Evolutionary conservation across 2,113 vertebrate species (phyloP).

Genomic region (Murina feae): DNA sequence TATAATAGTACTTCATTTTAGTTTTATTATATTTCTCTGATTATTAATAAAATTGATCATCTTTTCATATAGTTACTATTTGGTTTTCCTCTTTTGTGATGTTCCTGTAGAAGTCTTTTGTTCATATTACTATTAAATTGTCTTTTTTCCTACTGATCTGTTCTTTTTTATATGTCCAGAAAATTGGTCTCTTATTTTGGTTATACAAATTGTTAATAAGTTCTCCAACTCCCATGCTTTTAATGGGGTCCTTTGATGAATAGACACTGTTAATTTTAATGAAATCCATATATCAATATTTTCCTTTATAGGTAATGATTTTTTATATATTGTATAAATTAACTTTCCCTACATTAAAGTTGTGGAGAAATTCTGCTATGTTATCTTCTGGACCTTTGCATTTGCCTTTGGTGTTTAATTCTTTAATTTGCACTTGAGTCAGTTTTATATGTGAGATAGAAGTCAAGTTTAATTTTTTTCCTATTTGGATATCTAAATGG

Average conservation of each 20-base stretch:
- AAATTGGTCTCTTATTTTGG: not conserved
- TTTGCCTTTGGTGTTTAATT: not conserved
- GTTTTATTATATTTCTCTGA: not conserved
- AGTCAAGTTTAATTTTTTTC: constrained; percentile 6
- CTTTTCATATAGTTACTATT: not conserved
- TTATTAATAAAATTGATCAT: not conserved
- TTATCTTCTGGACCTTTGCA: not conserved
- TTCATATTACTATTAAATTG: not conserved
- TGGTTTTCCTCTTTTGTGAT: not conserved
- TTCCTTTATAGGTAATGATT: not conserved
- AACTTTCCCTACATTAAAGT: not conserved
- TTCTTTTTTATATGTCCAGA: not conserved
- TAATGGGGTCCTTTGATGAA: not conserved
- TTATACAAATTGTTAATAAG: not conserved
- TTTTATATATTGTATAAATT: not conserved
- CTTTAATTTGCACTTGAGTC: not conserved
- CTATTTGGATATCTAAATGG: not conserved
- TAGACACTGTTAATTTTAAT: not conserved
- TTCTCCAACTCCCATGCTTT: not conserved
- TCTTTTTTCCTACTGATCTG: not conserved
- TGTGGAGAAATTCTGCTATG: not conserved
- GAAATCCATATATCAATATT: not conserved
- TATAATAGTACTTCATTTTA: not conserved
- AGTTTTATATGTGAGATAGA: not conserved
- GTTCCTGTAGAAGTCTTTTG: not conserved